Evolutionary conservation across 2,888 invertebrate species (phyloP).

Genomic region (Eulithis prunata): DNA sequence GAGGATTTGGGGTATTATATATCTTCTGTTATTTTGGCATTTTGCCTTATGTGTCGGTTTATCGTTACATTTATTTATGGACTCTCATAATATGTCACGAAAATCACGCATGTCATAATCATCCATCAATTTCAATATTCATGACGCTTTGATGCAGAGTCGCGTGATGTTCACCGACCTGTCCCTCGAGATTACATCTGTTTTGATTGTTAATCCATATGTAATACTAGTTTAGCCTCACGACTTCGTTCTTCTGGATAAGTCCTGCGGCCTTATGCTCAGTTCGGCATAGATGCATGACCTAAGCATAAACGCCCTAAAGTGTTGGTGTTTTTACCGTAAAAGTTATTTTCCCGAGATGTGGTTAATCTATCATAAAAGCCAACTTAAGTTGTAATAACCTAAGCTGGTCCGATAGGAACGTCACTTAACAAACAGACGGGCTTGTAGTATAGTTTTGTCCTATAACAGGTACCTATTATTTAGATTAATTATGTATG

Average conservation of each 20-base stretch:
- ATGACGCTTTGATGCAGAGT: conserved; percentile 38
- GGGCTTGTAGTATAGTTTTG: background rate
- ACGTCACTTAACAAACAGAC: background rate
- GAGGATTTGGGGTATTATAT: no score
- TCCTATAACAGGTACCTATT: background rate
- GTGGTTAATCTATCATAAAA: no score
- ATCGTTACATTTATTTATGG: background rate
- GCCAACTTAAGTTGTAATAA: no score
- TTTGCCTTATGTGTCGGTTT: no score
- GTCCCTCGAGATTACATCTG: conserved; percentile 40
- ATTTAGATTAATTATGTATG: conserved; percentile 19
- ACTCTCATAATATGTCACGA: conserved; percentile 8
- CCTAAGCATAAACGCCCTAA: no score
- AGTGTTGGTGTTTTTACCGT: no score
- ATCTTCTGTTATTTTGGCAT: no score
- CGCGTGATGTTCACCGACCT: conserved; percentile 33
- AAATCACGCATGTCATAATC: conserved; percentile 22
- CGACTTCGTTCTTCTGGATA: background rate
- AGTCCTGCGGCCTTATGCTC: no score
- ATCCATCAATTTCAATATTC: conserved; percentile 42
- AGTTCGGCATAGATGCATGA: no score
- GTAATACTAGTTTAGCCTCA: conserved; percentile 4
- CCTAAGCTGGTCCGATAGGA: no score
- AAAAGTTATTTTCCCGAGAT: no score
- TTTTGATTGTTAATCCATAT: conserved; percentile 41